phyloP scores from a whole-genome alignment of 2,888 invertebrate genomes.

The Ichneumoninae sp. region DNA sequence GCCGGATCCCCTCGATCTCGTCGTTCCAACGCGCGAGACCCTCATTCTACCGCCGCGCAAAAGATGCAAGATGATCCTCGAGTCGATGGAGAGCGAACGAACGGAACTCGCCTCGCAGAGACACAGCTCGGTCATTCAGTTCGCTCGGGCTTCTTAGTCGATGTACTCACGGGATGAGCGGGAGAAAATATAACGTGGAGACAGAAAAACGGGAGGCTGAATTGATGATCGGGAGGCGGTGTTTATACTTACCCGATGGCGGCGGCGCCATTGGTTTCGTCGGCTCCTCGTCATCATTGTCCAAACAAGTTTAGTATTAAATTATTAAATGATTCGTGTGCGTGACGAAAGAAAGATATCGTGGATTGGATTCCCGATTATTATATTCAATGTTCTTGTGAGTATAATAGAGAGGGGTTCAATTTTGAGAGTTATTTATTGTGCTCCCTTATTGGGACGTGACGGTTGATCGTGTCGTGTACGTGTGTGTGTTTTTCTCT shows the following conservation, averaged over 20 bases:
- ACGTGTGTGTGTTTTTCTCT: slow-evolving; percentile 44
- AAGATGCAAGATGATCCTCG: slow-evolving; percentile 91
- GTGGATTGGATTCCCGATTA: neutral
- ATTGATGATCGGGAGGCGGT: slow-evolving; percentile 10
- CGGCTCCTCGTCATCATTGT: slow-evolving; percentile 15
- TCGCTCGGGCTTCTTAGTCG: slow-evolving; percentile 88
- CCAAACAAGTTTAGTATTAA: slow-evolving; percentile 42
- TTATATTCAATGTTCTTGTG: neutral
- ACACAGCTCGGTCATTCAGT: slow-evolving; percentile 93
- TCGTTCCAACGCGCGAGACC: slow-evolving; percentile 86
- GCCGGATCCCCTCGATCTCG: slow-evolving; percentile 86
- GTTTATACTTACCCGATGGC: slow-evolving; percentile 8
- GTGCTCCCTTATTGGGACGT: slow-evolving; percentile 57
- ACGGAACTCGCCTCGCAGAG: slow-evolving; percentile 80
- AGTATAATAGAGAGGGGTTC: neutral
- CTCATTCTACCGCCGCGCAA: slow-evolving; percentile 91
- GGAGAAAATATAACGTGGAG: neutral
- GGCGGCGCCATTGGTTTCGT: neutral
- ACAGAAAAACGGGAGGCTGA: slow-evolving; percentile 19
- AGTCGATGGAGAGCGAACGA: slow-evolving; percentile 87
- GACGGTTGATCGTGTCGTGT: slow-evolving; percentile 56
- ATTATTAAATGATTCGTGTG: slow-evolving; percentile 27
- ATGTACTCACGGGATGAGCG: neutral
- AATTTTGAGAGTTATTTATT: slow-evolving; percentile 65
- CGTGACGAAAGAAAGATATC: slow-evolving; percentile 3